Conservation (phyloP, 2,113 vertebrate species). For the Suncus etruscus region DNA sequence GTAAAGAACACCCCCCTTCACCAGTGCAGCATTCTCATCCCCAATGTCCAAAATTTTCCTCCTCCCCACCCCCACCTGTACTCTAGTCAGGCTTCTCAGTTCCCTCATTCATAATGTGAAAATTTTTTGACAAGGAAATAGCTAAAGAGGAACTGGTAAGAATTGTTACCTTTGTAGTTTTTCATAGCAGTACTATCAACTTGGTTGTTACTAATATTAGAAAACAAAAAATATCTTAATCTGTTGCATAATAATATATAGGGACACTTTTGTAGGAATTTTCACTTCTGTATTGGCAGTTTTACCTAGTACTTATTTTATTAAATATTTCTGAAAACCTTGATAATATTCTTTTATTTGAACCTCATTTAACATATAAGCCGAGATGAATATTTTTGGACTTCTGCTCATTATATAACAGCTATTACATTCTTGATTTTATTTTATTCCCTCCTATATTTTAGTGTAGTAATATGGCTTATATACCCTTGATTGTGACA, state of each 20-base stretch:
- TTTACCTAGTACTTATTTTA: slow-evolving; percentile 31
- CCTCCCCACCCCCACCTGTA: too few relatives aligned
- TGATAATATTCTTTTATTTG: too few relatives aligned
- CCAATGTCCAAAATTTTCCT: too few relatives aligned
- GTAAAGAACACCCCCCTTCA: too few relatives aligned
- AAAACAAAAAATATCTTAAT: background rate
- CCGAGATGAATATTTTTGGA: background rate
- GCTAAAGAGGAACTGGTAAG: slow-evolving; percentile 1
- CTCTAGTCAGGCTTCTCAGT: too few relatives aligned
- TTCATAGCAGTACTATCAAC: background rate
- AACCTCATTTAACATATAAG: too few relatives aligned
- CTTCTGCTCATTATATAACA: slow-evolving; percentile 5
- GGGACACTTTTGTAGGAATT: background rate
- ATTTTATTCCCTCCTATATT: too few relatives aligned
- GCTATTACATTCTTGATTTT: slow-evolving; percentile 41
- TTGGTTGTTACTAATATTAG: background rate
- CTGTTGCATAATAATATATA: background rate
- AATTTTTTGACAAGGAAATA: slow-evolving; percentile 31
- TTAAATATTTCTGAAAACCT: background rate
- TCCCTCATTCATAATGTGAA: too few relatives aligned
- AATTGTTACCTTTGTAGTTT: background rate
- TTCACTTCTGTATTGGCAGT: slow-evolving; percentile 16
- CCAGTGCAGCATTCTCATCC: too few relatives aligned
- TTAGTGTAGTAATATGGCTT: too few relatives aligned
- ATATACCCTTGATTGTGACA: too few relatives aligned